A percentile compares a stretch with the other conserved stretches of the same genome.
Evolutionary conservation across 2,113 vertebrate species (phyloP).

Genomic region (Taxidea taxus): DNA sequence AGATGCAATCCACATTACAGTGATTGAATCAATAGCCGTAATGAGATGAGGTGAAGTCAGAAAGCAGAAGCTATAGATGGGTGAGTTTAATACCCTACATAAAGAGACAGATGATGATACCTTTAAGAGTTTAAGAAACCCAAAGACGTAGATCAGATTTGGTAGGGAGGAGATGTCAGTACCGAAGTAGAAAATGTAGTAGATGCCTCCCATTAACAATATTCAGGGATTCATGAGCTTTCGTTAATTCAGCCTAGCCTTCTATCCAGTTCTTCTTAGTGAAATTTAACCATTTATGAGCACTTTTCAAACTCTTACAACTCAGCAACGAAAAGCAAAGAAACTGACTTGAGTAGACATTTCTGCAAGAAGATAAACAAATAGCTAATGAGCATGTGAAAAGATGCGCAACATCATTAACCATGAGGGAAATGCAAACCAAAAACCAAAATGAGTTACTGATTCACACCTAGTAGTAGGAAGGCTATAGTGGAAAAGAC

Average conservation of each 20-base stretch:
- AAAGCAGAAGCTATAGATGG: not conserved
- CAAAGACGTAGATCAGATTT: not conserved
- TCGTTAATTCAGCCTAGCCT: not conserved
- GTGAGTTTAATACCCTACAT: not conserved
- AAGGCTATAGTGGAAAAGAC: not conserved
- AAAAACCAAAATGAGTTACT: not conserved
- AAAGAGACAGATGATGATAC: not conserved
- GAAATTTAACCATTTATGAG: constrained; percentile 8
- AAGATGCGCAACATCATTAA: not conserved
- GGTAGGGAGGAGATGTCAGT: not conserved
- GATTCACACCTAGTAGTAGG: not conserved
- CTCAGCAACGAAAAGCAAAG: not conserved
- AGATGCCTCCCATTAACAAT: not conserved
- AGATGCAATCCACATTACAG: too few relatives aligned
- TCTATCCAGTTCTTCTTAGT: not conserved
- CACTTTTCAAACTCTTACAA: not conserved
- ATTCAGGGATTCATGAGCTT: not conserved
- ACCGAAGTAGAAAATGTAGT: not conserved
- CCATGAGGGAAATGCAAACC: not conserved
- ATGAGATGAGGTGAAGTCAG: not conserved
- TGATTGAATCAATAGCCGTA: not conserved
- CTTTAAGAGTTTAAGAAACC: not conserved
- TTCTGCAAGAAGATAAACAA: not conserved
- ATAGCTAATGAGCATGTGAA: not conserved
- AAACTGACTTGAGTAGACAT: not conserved